Conservation (phyloP, 1,140 invertebrate genomes). For the Trissolcus basalis region DNA sequence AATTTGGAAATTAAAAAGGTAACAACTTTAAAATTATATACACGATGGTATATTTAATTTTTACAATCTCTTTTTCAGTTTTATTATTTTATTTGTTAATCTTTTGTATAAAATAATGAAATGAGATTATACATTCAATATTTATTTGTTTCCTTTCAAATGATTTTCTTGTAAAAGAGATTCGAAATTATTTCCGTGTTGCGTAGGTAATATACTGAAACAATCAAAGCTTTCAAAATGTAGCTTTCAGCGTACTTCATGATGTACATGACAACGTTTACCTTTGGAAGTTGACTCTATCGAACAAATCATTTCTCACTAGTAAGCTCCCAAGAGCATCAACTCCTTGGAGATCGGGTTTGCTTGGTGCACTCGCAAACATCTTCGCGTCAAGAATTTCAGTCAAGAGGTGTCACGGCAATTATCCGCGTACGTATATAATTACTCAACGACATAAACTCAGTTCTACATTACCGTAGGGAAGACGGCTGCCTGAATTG, state of each 20-base stretch:
- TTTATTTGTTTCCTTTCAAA: too few species aligned
- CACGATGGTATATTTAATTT: too few species aligned
- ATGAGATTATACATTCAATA: too few species aligned
- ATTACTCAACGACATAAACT: constrained; percentile 63
- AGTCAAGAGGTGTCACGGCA: constrained; percentile 49
- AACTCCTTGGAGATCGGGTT: constrained; percentile 38
- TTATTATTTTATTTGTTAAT: too few species aligned
- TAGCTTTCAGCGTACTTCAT: not conserved
- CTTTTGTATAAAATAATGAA: too few species aligned
- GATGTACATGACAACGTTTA: constrained; percentile 12
- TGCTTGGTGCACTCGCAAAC: constrained; percentile 11
- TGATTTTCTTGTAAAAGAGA: too few species aligned
- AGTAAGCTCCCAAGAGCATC: constrained; percentile 23
- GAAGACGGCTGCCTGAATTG: constrained; percentile 50
- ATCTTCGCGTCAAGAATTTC: constrained; percentile 37
- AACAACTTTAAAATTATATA: too few species aligned
- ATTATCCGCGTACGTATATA: constrained; percentile 64
- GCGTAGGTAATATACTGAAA: too few species aligned
- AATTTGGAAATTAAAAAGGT: too few species aligned
- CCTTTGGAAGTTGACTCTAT: constrained; percentile 21
- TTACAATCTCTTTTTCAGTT: too few species aligned
- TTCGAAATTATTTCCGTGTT: too few species aligned
- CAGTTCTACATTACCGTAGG: constrained; percentile 55
- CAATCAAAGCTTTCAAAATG: too few species aligned
- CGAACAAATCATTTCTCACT: constrained; percentile 31